Evolutionary conservation across 2,113 vertebrate genomes (phyloP), one percentile per base, ranked within the genome.

Genomic region (Polypterus senegalus): DNA sequence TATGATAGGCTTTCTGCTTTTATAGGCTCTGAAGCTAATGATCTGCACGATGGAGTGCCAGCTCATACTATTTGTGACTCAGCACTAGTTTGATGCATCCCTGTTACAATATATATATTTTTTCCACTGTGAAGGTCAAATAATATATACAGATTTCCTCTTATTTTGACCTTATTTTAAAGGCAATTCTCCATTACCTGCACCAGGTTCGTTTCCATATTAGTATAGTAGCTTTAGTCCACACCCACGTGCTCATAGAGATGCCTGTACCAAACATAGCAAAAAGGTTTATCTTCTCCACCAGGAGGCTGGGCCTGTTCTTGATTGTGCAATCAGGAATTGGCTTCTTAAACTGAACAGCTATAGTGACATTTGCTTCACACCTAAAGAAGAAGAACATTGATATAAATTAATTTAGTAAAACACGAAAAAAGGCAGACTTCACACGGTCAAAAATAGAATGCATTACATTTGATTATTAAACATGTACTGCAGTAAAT

Each of bases 241-340:
- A 99, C 47, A 99, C 95, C 96, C 96, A 99, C 64, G 94, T 98
- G 71, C 96, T 99, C 96, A 99, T 99, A 67, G 91, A 87, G 46
- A 99, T 90, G 7, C 94, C 96, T 0, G 96, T 98, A 60, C 94
- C 96, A 5, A 99, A 99, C 94, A 98, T 97, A 70, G 94, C 93
- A n/a, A 98, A 97, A 60, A 99, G 86, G 71, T 99, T 98, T 75
- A 98, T 97, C 80, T 98, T 97, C 81, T 95, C 94, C 76, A 99
- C 94, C 77, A 98, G 76, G 0, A 98, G 84, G 64, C 91, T 97
- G 0, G 96, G 96, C 3, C 92, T 86, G 83, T 96, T 98, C 80
- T 97, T 98, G 74, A 99, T 97, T 79, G 84, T 87, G 10, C 96
- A 98, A 9, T 98, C 89, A 0, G 94, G 93, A 76, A 94, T 86